Percentiles rank a stretch among this genome's conserved stretches.
These are phyloP conservation scores for Peromyscus nudipes DNA, from an alignment of 2,797 vertebrate genomes.

Conservation along the genomic window DNA sequence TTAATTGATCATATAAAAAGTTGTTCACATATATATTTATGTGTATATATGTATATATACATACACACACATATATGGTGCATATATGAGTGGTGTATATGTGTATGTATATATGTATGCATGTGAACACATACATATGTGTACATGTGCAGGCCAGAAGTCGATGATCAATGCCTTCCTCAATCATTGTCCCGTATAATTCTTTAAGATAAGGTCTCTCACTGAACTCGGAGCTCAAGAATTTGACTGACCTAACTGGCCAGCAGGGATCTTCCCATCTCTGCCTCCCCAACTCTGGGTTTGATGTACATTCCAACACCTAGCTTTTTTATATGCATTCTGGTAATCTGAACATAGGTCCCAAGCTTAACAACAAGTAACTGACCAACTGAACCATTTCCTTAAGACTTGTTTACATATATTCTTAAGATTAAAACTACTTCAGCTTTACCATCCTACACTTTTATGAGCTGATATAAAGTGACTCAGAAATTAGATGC, in stretches of 20 bases:
- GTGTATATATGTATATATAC: background rate
- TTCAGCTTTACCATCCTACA: slow-evolving; percentile 28
- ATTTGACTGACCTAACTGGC: background rate
- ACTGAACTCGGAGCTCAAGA: background rate
- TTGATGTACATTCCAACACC: background rate
- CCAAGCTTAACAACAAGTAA: background rate
- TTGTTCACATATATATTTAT: background rate
- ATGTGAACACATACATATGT: background rate
- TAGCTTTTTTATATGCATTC: background rate
- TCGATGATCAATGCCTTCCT: background rate
- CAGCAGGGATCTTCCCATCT: background rate
- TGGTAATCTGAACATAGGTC: background rate
- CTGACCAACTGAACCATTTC: background rate
- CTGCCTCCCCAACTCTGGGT: background rate
- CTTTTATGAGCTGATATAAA: slow-evolving; percentile 57
- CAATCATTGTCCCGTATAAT: background rate
- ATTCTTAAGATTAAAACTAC: slow-evolving; percentile 54
- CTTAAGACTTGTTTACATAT: background rate
- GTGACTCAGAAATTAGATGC: slow-evolving; percentile 55
- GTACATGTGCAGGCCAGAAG: background rate
- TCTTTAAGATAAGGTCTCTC: background rate
- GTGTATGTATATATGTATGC: background rate
- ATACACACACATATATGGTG: background rate
- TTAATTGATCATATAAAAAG: slow-evolving; percentile 52
- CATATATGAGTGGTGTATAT: background rate